Conservation (phyloP, 2,113 vertebrate genomes). For the Cottus gobio region DNA sequence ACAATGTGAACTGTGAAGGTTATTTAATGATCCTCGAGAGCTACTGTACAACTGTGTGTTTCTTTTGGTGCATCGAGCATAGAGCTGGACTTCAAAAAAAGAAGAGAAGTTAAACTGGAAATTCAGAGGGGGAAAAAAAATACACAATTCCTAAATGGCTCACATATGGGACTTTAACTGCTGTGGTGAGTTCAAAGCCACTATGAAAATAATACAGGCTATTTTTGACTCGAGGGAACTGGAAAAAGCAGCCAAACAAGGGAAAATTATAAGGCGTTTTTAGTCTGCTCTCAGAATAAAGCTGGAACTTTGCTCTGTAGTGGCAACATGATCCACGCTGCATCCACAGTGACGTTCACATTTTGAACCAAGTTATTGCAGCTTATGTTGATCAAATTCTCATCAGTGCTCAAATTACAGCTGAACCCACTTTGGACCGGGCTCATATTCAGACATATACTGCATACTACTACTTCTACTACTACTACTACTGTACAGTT, state of each 20-base stretch:
- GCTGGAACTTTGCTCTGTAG: conserved; percentile 36
- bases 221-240: conserved; percentile 79
- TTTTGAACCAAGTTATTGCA: conserved; percentile 25
- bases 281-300: conserved; percentile 70
- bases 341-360: conserved; percentile 39
- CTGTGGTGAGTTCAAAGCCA: conserved; percentile 84
- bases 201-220: conserved; percentile 83
- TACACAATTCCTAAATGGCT: conserved; percentile 77
- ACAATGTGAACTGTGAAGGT: background rate
- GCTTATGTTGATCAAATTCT: conserved; percentile 23
- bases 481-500: background rate
- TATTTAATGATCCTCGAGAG: conserved; percentile 18
- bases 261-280: conserved; percentile 82
- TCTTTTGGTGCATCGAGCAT: conserved; percentile 27
- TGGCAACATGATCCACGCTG: conserved; percentile 2
- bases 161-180: conserved; percentile 81
- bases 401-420: conserved; percentile 33
- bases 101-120: conserved; percentile 58
- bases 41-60: conserved; percentile 28
- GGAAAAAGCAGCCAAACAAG: conserved; percentile 80
- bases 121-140: conserved; percentile 59
- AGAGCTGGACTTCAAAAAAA: conserved; percentile 46
- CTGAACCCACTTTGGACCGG: background rate
- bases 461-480: background rate
- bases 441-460: background rate